Evolutionary conservation across 2,888 invertebrate genomes (phyloP), one percentile per base, ranked within the genome.

Genomic region (Baronia brevicornis): DNA sequence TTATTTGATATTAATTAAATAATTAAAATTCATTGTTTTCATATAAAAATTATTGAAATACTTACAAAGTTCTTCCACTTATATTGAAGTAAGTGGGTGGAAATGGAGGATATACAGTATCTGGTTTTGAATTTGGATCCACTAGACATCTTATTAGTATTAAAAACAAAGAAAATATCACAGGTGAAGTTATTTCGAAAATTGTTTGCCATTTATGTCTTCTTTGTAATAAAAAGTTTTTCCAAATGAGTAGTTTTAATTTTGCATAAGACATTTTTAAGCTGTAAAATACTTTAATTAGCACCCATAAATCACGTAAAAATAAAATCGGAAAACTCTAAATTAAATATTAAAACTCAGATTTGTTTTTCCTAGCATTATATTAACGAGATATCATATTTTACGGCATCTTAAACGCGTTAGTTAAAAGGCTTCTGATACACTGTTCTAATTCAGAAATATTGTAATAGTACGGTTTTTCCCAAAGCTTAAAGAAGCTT

Each of bases 181-280:
- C 88, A 33, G 92, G 92, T 30, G 90, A 80, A 15, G 89, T 56
- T 43, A 95, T 85, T 75, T 94, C 94, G 44, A 93, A 77, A 3
- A 87, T 35, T 3, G 93, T 90, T 67, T 92, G 90, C 53, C 88
- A 68, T 61, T 90, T 90, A 68, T 91, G 91, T 45, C 93, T 84
- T 68, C 86, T 89, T 77, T 94, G 93, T 5, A 94, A 79, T 5
- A 90, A 67, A 80, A 89, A 90, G 65, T 95, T 95, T 68, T 95
- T 95, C 94, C 94, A 95, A 48, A 93, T 75, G 5, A 95, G 84
- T 27, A 95, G 85, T 39, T 85, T 71, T 58, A 94, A 88, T 65
- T 90, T 90, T 39, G 86, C 71, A 69, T 65, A 85, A 13, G 66
- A 56, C 36, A 73, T 44, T 41, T 68, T 43, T 25, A 33, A 22